Conservation (phyloP, 2,797 vertebrate genomes). For the Eulemur coronatus region DNA sequence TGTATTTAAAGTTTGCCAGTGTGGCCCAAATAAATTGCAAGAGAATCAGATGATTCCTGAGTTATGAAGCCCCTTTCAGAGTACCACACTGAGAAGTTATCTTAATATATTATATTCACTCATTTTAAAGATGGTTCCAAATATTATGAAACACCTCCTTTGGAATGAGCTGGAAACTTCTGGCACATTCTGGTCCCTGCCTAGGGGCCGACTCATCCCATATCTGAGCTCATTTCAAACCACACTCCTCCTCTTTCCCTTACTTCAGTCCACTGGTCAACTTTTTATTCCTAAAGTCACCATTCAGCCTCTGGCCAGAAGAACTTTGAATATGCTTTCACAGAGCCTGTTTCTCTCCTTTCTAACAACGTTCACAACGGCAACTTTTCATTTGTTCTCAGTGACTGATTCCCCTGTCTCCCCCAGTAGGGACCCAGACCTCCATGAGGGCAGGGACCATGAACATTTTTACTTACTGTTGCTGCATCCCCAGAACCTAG, state of each 20-base stretch:
- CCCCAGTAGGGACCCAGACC: background rate
- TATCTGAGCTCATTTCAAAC: background rate
- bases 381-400: background rate
- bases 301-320: background rate
- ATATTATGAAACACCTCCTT: background rate
- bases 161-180: background rate
- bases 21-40: background rate
- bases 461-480: background rate
- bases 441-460: background rate
- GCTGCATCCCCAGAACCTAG: background rate
- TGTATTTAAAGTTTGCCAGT: background rate
- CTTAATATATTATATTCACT: background rate
- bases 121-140: background rate
- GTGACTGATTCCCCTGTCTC: background rate
- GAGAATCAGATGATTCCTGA: background rate
- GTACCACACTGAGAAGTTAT: background rate
- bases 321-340: background rate
- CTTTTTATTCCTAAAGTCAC: background rate
- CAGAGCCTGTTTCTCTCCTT: background rate
- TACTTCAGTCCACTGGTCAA: background rate
- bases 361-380: background rate
- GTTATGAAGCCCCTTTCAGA: background rate
- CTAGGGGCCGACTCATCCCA: background rate
- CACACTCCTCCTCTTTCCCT: background rate
- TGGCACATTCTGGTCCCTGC: background rate